These are phyloP conservation scores for Sitta europaea DNA, from an alignment of 2,113 vertebrate genomes.

Conservation along the genomic window DNA sequence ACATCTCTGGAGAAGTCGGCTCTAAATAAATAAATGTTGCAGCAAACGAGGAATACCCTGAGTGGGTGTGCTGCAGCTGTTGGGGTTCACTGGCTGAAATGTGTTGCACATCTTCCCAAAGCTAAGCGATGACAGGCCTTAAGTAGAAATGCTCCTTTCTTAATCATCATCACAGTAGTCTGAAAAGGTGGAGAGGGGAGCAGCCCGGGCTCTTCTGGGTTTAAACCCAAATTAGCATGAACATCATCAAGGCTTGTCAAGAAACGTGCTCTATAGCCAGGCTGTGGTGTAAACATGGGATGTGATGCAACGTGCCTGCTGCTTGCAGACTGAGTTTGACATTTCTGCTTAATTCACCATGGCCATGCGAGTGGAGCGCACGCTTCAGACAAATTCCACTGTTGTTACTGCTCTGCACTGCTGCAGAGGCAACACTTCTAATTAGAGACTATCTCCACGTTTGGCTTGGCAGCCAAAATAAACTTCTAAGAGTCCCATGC, in stretches of 20 bases:
- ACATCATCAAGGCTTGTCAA: background rate
- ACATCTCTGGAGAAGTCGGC: background rate
- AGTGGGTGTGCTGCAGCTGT: background rate
- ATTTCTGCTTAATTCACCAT: constrained; percentile 40
- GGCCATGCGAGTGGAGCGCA: background rate
- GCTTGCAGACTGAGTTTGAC: background rate
- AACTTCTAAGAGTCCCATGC: background rate
- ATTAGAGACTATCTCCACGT: constrained; percentile 6
- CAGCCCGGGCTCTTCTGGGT: background rate
- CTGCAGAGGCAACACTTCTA: constrained; percentile 9
- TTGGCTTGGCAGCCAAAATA: constrained; percentile 40
- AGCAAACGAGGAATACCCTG: background rate
- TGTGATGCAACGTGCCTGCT: background rate
- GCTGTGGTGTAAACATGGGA: background rate
- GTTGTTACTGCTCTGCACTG: background rate
- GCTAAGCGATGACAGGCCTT: background rate
- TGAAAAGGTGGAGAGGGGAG: background rate
- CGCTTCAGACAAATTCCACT: background rate
- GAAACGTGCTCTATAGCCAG: background rate
- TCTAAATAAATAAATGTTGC: background rate
- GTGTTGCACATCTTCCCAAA: background rate
- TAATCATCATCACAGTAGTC: background rate
- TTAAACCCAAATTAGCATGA: background rate
- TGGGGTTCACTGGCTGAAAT: background rate
- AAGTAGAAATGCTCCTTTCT: background rate